phyloP scores from a whole-genome alignment of 92 coral and sea anemone genomes.

The Paramuricea clavata region DNA sequence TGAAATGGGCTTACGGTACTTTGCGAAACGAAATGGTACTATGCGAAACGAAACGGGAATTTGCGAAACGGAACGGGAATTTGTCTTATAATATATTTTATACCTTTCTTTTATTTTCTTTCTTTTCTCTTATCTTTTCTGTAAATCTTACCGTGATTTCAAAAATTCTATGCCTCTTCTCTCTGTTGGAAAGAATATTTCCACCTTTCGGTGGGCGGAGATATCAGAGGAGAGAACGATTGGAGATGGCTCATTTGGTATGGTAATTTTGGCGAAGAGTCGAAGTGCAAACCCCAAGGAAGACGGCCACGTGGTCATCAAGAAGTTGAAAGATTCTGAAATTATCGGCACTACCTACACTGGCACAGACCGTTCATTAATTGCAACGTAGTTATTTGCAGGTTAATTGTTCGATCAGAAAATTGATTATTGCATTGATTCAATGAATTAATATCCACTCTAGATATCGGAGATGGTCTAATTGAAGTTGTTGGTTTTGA shows the following conservation, averaged over 20 bases:
- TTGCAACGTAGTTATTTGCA: no score
- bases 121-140: no score
- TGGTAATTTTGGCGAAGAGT: slow-evolving; percentile 45
- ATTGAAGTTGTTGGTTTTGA: slow-evolving; percentile 96
- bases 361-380: no score
- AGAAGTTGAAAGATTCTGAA: slow-evolving; percentile 49
- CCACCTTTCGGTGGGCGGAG: slow-evolving; percentile 43
- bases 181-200: slow-evolving; percentile 14
- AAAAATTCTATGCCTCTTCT: neutral
- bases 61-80: no score
- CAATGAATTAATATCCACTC: neutral
- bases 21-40: no score
- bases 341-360: no score
- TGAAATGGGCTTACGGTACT: no score
- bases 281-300: neutral
- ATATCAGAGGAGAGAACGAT: slow-evolving; percentile 52
- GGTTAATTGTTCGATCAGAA: neutral
- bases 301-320: slow-evolving; percentile 42
- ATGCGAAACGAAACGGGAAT: no score
- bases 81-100: no score
- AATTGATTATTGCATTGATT: no score
- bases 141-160: no score
- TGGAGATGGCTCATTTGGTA: slow-evolving; percentile 53
- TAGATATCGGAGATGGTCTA: slow-evolving; percentile 97
- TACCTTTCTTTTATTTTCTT: no score